These are phyloP conservation scores for Latrodectus hesperus DNA, from an alignment of 2,888 invertebrate genomes.

Conservation along the genomic window DNA sequence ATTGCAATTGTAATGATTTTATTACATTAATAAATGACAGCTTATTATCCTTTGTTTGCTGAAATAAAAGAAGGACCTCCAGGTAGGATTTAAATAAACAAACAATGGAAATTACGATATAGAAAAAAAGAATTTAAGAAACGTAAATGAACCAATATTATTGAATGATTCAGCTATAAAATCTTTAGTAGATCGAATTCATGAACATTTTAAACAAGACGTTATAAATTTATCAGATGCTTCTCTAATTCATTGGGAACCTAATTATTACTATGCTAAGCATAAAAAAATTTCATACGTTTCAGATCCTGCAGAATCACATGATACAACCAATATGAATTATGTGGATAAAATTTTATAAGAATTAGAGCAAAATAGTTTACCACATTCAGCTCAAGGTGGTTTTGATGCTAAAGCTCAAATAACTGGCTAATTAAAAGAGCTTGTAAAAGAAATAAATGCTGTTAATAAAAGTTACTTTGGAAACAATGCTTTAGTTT, in stretches of 20 bases:
- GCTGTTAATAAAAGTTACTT: constrained; percentile 2
- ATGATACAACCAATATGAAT: too few relatives aligned
- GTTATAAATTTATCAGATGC: background rate
- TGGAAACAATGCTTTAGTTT: background rate
- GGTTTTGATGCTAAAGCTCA: too few relatives aligned
- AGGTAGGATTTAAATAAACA: constrained; percentile 9
- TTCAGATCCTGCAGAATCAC: background rate
- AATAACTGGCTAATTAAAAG: too few relatives aligned
- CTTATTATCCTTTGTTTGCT: constrained; percentile 5
- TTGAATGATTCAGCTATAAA: background rate
- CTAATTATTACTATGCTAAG: background rate
- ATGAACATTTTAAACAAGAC: background rate
- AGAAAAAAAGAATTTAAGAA: constrained; percentile 1
- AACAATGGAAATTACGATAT: constrained; percentile 10
- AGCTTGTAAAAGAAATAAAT: background rate
- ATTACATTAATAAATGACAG: background rate
- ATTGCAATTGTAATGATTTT: background rate
- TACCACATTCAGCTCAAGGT: too few relatives aligned
- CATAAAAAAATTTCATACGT: background rate
- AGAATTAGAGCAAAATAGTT: too few relatives aligned
- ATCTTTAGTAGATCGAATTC: constrained; percentile 5
- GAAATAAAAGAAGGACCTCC: background rate
- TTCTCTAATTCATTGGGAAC: background rate
- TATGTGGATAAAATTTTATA: too few relatives aligned
- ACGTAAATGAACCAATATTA: background rate